These are phyloP conservation scores for Anarrhichthys ocellatus DNA, from an alignment of 2,113 vertebrate species.

Conservation along the genomic window DNA sequence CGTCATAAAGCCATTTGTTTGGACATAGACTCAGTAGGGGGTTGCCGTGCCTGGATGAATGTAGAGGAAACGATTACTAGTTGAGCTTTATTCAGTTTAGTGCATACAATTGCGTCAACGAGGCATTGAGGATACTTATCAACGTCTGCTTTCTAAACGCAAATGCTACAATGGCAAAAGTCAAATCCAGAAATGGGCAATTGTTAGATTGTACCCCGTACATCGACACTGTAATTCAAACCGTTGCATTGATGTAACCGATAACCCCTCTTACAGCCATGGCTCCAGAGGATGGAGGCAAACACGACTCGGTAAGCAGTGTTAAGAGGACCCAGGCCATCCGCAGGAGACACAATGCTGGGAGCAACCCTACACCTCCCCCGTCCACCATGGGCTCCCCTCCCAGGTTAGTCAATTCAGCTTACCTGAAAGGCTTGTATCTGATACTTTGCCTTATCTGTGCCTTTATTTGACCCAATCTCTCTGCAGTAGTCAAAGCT, in stretches of 20 bases:
- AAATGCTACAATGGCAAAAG: not conserved
- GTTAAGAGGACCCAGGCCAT: conserved; percentile 91
- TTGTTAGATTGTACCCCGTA: not conserved
- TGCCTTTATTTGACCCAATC: not conserved
- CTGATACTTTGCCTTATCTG: not conserved
- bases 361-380: conserved; percentile 92
- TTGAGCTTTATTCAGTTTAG: not conserved
- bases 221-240: conserved; percentile 29
- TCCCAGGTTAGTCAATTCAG: conserved; percentile 82
- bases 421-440: not conserved
- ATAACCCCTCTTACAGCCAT: conserved; percentile 67
- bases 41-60: not conserved
- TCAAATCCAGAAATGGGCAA: not conserved
- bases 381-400: conserved; percentile 93
- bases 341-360: conserved; percentile 91
- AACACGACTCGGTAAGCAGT: conserved; percentile 86
- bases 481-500: not conserved
- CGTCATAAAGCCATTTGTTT: not conserved
- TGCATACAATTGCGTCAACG: not conserved
- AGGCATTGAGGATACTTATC: not conserved
- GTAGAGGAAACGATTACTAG: not conserved
- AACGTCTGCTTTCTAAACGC: not conserved
- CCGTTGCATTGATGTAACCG: conserved; percentile 18
- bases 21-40: not conserved
- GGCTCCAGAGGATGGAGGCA: conserved; percentile 81